A percentile compares a stretch with the other conserved stretches of the same genome.
phyloP scores from a whole-genome alignment of 2,113 vertebrate species.

The Sula dactylatra region DNA sequence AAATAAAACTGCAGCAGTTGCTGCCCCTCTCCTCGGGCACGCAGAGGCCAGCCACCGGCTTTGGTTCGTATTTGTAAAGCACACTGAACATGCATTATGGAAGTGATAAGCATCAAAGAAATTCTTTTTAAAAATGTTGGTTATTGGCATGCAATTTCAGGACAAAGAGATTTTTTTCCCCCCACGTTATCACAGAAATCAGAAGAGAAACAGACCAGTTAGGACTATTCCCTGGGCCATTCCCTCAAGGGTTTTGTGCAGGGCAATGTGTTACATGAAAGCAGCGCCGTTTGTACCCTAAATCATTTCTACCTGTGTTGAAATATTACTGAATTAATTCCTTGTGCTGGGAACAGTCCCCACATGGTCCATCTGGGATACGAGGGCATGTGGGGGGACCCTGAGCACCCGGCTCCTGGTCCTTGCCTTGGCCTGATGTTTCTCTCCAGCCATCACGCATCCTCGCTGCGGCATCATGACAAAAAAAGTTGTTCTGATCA shows the following conservation, averaged over 20 bases:
- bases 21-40: fast-evolving
- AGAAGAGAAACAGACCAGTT: neutral
- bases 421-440: neutral
- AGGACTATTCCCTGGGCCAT: neutral
- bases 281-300: neutral
- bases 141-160: neutral
- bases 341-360: neutral
- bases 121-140: neutral
- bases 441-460: neutral
- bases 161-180: neutral
- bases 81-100: neutral
- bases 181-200: neutral
- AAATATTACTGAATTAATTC: conserved; percentile 16
- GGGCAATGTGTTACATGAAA: neutral
- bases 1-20: neutral
- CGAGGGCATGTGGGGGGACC: neutral
- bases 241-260: neutral
- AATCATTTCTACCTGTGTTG: neutral
- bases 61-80: neutral
- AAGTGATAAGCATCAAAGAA: neutral
- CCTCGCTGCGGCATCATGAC: fast-evolving
- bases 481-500: neutral
- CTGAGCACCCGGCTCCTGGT: neutral
- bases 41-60: neutral
- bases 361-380: neutral